Conservation (phyloP, 1,140 invertebrate species). For the Drosophila punjabiensis region DNA sequence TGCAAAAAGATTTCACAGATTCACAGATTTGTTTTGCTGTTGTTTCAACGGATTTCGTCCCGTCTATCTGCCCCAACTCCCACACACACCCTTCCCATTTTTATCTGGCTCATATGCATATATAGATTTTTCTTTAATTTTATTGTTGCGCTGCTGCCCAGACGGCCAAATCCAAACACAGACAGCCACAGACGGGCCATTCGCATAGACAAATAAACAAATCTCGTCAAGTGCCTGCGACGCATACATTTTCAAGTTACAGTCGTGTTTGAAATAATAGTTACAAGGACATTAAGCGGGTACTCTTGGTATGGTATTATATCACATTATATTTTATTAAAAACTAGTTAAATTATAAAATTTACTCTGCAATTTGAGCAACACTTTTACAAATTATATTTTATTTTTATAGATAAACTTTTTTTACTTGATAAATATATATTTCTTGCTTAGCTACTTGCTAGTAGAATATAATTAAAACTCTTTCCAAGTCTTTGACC, state of each 20-base stretch:
- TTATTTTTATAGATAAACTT: neutral
- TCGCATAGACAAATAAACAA: constrained; percentile 81
- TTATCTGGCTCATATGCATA: constrained; percentile 48
- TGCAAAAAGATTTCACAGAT: constrained; percentile 56
- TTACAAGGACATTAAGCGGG: no score
- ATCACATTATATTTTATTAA: neutral
- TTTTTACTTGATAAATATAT: neutral
- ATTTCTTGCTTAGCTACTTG: neutral
- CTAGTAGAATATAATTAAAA: neutral
- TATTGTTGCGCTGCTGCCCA: constrained; percentile 63
- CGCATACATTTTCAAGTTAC: constrained; percentile 25
- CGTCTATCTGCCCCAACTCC: constrained; percentile 39
- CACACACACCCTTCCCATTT: constrained; percentile 10
- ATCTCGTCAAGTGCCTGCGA: constrained; percentile 75
- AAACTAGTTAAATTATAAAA: neutral
- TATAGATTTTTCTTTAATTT: constrained; percentile 58
- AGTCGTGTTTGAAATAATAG: neutral
- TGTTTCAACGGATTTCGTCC: constrained; percentile 62
- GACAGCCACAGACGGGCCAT: constrained; percentile 71
- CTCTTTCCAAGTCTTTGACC: neutral
- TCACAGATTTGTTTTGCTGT: constrained; percentile 63
- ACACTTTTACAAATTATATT: neutral
- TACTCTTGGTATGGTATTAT: neutral
- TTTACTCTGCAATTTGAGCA: neutral
- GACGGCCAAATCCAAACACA: constrained; percentile 79